phyloP scores from a whole-genome alignment of 1,140 invertebrate species.

The Neodiprion virginianus region DNA sequence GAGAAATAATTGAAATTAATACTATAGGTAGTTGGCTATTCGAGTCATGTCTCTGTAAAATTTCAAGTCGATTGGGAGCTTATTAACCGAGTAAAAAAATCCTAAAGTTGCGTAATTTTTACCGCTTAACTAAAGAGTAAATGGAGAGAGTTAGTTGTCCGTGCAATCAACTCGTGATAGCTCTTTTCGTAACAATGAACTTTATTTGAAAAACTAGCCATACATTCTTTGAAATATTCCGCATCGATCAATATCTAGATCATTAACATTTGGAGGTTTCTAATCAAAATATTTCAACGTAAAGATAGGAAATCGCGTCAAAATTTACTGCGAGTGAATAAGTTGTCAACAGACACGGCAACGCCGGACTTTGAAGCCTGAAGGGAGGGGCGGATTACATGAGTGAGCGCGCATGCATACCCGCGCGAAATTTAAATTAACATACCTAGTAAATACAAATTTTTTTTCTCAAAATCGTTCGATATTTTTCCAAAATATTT shows the following conservation, averaged over 20 bases:
- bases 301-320: not conserved
- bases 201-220: not conserved
- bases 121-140: too few relatives aligned
- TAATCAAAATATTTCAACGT: not conserved
- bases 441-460: not conserved
- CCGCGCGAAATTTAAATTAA: not conserved
- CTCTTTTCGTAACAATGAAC: too few relatives aligned
- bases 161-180: too few relatives aligned
- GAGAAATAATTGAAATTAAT: too few relatives aligned
- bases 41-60: too few relatives aligned
- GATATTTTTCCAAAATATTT: constrained; percentile 20
- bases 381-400: not conserved
- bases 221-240: not conserved
- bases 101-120: too few relatives aligned
- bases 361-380: not conserved
- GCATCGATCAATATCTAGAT: not conserved
- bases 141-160: too few relatives aligned
- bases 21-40: too few relatives aligned
- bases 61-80: too few relatives aligned
- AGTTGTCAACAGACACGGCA: not conserved
- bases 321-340: not conserved
- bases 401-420: not conserved
- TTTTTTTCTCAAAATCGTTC: constrained; percentile 19
- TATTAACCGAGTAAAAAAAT: too few relatives aligned
- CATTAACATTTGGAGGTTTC: not conserved